Percentiles rank a stretch among this genome's conserved stretches.
Evolutionary conservation across 2,888 invertebrate genomes (phyloP).

Genomic region (Amblyteles armatorius): DNA sequence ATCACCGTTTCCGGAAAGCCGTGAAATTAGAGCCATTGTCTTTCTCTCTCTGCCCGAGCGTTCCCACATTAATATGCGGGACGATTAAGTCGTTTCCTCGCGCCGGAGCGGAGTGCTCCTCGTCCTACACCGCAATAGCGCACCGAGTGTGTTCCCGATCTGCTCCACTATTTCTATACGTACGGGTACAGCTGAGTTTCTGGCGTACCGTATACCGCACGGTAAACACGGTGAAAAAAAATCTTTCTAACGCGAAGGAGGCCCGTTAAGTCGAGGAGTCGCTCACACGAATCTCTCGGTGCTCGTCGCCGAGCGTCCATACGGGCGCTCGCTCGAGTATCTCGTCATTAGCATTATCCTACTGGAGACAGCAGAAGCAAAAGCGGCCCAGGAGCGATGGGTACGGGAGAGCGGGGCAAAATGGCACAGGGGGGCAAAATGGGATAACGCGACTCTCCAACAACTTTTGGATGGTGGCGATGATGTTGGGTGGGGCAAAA

Average conservation of each 20-base stretch:
- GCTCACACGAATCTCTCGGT: conserved; percentile 48
- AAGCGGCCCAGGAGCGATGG: conserved; percentile 29
- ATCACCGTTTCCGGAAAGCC: conserved; percentile 75
- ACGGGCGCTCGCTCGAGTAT: conserved; percentile 42
- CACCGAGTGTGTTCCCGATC: conserved; percentile 49
- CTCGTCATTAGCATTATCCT: conserved; percentile 67
- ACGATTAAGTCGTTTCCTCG: conserved; percentile 73
- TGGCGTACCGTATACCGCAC: conserved; percentile 13
- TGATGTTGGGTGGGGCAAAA: no score
- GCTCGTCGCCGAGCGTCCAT: conserved; percentile 16
- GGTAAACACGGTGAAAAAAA: background rate
- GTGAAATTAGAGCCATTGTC: conserved; percentile 73
- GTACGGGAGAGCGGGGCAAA: background rate
- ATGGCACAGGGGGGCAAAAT: background rate
- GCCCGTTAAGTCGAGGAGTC: conserved; percentile 42
- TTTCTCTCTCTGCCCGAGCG: conserved; percentile 61
- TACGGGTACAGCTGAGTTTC: conserved; percentile 13
- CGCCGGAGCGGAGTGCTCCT: conserved; percentile 31
- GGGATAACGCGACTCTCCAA: background rate
- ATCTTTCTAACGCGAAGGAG: conserved; percentile 13
- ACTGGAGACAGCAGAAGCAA: conserved; percentile 53
- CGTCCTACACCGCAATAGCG: conserved; percentile 31
- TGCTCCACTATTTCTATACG: conserved; percentile 55
- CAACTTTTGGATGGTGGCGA: no score
- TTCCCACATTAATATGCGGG: conserved; percentile 74